Conservation (phyloP, 2,113 vertebrate genomes). For the Python bivittatus region DNA sequence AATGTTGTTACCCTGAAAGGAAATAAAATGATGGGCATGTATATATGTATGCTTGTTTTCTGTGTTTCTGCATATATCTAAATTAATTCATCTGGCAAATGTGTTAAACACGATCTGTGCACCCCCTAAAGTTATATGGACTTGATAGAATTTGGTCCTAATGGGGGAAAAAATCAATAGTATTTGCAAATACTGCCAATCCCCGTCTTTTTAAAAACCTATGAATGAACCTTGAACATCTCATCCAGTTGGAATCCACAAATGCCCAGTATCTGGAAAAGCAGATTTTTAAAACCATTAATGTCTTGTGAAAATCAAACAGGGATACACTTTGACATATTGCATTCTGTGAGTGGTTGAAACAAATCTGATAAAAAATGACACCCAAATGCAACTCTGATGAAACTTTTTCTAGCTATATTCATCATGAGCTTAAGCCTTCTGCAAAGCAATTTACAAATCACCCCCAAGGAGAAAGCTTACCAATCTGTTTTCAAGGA, state of each 20-base stretch:
- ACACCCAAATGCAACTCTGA: slow-evolving; percentile 15
- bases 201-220: neutral
- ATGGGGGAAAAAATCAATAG: neutral
- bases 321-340: neutral
- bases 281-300: neutral
- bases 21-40: neutral
- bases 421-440: slow-evolving; percentile 21
- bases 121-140: rapidly evolving
- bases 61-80: neutral
- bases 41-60: neutral
- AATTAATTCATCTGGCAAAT: neutral
- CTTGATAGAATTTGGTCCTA: neutral
- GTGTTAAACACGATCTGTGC: neutral
- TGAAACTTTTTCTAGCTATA: slow-evolving; percentile 17
- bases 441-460: slow-evolving; percentile 43
- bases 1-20: neutral
- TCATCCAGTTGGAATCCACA: neutral
- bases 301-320: neutral
- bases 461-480: slow-evolving; percentile 44
- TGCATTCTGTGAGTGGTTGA: neutral
- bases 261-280: slow-evolving; percentile 10
- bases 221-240: neutral
- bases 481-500: slow-evolving; percentile 51
- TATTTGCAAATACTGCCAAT: neutral
- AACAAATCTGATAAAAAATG: slow-evolving; percentile 26